Evolutionary conservation across 2,888 invertebrate species (phyloP), one percentile per base, ranked within the genome.

Genomic region (Nymphalis c-album): DNA sequence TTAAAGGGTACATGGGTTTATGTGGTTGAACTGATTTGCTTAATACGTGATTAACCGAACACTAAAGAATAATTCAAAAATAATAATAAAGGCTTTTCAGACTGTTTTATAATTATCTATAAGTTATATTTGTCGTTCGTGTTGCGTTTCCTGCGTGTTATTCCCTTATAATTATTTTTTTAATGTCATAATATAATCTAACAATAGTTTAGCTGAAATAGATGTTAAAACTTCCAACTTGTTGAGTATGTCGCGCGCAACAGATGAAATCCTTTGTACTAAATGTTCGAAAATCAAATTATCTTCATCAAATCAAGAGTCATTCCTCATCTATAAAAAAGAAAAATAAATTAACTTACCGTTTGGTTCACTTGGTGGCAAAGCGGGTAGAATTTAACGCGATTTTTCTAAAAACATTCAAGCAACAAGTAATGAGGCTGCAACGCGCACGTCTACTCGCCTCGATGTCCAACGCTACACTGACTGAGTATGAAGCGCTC

Each of bases 191-290:
- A 2, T 17, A 26, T 55, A 17, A 17, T 55, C 26, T n/a, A 31
- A 31, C 17, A 7, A 40, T 18, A 53, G 35, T 60, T 58, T 67
- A 40, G 13, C 26, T 51, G 18, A 61, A 55, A 50, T 61, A 64
- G 53, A 7, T 17, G 55, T 55, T 45, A 47, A 61, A 65, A 55
- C 58, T 59, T 72, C 71, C 79, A 78, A 87, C 87, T 87, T 87
- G 87, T 87, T 87, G 87, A 87, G 82, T 84, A 81, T 58, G 69
- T 7, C 46, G 57, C 74, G 82, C 81, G 86, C 88, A 87, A 87
- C 86, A 87, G 84, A 80, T 78, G 77, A 71, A 48, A 76, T 80
- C 71, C 80, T 82, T 86, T 84, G 69, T 71, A 57, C 51, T 6
- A 26, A 40, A 31, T 20, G 13, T 46, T 20, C 2, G 18, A 47